Conservation (phyloP, 1,140 invertebrate genomes). For the Neuroterus valhalla region DNA sequence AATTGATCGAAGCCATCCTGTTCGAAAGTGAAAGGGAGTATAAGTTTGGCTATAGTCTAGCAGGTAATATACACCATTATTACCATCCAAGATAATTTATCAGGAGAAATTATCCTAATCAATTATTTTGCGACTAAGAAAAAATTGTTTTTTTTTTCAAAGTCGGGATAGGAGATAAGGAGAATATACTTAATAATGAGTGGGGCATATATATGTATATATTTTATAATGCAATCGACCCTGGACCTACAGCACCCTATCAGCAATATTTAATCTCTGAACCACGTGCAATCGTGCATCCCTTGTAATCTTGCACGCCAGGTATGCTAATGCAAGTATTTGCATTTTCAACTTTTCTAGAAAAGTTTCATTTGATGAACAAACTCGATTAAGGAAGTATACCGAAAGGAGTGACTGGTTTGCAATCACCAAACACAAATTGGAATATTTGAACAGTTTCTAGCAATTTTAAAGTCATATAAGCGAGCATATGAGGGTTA, state of each 20-base stretch:
- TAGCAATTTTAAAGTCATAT: no score
- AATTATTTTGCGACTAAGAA: no score
- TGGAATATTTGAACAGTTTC: constrained; percentile 8
- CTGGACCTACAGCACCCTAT: constrained; percentile 1
- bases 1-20: not conserved
- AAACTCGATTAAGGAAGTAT: not conserved
- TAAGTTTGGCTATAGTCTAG: not conserved
- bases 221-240: constrained; percentile 1
- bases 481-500: no score
- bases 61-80: not conserved
- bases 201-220: not conserved
- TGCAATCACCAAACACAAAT: not conserved
- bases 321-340: constrained; percentile 36
- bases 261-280: constrained; percentile 16
- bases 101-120: no score
- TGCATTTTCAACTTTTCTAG: constrained; percentile 32
- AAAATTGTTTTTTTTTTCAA: not conserved
- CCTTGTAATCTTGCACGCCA: constrained; percentile 26
- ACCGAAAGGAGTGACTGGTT: not conserved
- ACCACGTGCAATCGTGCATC: not conserved
- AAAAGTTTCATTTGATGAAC: constrained; percentile 33
- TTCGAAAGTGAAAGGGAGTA: not conserved
- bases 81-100: no score
- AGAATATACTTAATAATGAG: not conserved
- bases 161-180: not conserved